phyloP scores from a whole-genome alignment of 64 coral and sea anemone species.

The Dendrophyllia cribrosa region DNA sequence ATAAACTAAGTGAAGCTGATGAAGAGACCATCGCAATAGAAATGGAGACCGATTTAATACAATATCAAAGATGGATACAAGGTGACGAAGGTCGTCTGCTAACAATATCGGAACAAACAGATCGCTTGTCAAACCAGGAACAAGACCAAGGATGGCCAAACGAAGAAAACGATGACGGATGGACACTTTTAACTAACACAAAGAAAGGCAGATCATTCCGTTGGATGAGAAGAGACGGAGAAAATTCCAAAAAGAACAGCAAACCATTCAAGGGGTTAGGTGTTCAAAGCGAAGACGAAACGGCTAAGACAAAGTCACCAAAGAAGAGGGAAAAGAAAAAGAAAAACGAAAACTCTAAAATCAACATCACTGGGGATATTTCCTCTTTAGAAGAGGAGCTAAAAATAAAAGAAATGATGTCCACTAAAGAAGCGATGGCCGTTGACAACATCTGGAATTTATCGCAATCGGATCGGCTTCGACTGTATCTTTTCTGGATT shows the following conservation, averaged over 20 bases:
- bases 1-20: background rate
- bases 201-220: background rate
- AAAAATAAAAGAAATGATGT: background rate
- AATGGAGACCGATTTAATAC: background rate
- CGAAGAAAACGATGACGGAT: conserved; percentile 6
- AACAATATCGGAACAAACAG: background rate
- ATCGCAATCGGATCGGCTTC: background rate
- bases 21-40: background rate
- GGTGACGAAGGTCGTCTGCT: background rate
- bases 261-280: background rate
- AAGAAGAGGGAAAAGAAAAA: background rate
- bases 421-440: background rate
- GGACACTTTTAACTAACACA: background rate
- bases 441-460: conserved; percentile 33
- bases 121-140: background rate
- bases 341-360: background rate
- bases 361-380: background rate
- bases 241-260: background rate
- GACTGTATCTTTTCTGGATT: conserved; percentile 49
- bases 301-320: too few species aligned
- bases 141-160: background rate
- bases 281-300: background rate
- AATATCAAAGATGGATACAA: conserved; percentile 14
- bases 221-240: background rate
- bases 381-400: background rate